Conservation (phyloP, 2,888 invertebrate species). For the Aricia artaxerxes region DNA sequence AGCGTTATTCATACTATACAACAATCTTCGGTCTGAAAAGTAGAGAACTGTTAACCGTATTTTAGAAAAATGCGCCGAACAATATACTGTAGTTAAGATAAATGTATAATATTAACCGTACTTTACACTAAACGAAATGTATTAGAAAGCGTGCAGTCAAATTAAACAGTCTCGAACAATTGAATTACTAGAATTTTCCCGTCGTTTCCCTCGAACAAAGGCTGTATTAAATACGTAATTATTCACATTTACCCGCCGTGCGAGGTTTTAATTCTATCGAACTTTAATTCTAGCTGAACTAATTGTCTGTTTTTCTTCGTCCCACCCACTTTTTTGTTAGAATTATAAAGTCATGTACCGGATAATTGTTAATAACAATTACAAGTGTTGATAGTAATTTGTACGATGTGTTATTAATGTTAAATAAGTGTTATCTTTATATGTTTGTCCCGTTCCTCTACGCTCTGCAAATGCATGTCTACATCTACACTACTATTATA, state of each 20-base stretch:
- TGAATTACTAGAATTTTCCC: slow-evolving; percentile 80
- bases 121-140: slow-evolving; percentile 32
- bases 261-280: slow-evolving; percentile 70
- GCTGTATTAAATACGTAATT: slow-evolving; percentile 81
- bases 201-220: slow-evolving; percentile 75
- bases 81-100: too few species aligned
- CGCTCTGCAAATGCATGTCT: too few species aligned
- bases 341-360: slow-evolving; percentile 13
- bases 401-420: background rate
- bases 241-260: slow-evolving; percentile 78
- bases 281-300: slow-evolving; percentile 78
- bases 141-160: slow-evolving; percentile 60
- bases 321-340: slow-evolving; percentile 57
- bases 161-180: slow-evolving; percentile 78
- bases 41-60: too few species aligned
- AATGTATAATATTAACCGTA: background rate
- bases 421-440: background rate
- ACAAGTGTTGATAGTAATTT: background rate
- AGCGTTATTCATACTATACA: too few species aligned
- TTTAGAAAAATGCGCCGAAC: too few species aligned
- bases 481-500: too few species aligned
- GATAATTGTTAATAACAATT: slow-evolving; percentile 19
- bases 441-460: too few species aligned
- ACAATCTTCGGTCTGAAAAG: too few species aligned
- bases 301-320: slow-evolving; percentile 79